Percentiles rank a stretch among this genome's conserved stretches.
Conservation (phyloP, 1,140 invertebrate genomes). For the Cydia splendana region DNA sequence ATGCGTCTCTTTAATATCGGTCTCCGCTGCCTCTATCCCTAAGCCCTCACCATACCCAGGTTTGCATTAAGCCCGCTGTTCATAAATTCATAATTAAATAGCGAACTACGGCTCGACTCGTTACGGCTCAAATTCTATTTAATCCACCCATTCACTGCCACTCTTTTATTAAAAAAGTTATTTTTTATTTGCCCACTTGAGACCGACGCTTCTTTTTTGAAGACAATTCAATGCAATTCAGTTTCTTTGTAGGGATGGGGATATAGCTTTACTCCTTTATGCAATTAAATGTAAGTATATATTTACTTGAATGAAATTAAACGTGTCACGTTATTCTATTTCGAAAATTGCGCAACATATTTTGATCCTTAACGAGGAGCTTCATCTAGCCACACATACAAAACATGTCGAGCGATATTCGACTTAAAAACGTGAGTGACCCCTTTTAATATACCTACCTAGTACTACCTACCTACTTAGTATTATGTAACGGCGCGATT, state of each 20-base stretch:
- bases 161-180: conserved; percentile 33
- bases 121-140: conserved; percentile 65
- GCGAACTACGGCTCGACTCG: conserved; percentile 61
- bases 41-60: conserved; percentile 39
- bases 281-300: too few species aligned
- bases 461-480: too few species aligned
- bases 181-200: conserved; percentile 18
- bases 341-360: too few species aligned
- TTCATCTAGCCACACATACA: too few species aligned
- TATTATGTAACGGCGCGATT: too few species aligned
- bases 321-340: too few species aligned
- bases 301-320: too few species aligned
- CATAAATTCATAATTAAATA: conserved; percentile 77
- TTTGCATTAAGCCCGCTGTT: conserved; percentile 67
- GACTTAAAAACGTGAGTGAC: too few species aligned
- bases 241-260: background rate
- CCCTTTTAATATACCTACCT: too few species aligned
- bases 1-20: background rate
- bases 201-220: background rate
- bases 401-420: too few species aligned
- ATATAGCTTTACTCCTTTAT: too few species aligned
- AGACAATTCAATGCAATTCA: background rate
- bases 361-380: too few species aligned
- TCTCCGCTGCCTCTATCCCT: conserved; percentile 30
- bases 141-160: conserved; percentile 45